Conservation (phyloP, 2,113 vertebrate genomes). For the Emydocephalus ijimae region DNA sequence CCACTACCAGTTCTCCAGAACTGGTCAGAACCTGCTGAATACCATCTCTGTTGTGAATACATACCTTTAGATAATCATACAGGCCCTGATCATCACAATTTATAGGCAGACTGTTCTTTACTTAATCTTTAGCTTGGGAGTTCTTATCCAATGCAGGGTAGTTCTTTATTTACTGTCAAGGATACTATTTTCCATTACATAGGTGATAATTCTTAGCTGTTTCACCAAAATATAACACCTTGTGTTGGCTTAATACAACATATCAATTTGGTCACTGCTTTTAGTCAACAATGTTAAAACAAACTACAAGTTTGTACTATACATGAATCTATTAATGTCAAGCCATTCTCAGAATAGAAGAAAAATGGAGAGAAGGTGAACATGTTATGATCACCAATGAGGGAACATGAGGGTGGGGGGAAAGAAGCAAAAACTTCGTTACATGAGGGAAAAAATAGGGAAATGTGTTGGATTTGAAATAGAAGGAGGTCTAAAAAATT, state of each 20-base stretch:
- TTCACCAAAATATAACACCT: too few relatives aligned
- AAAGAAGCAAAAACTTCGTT: not conserved
- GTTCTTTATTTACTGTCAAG: not conserved
- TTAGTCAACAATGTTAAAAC: not conserved
- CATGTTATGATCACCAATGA: not conserved
- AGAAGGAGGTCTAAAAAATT: not conserved
- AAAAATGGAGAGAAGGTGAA: not conserved
- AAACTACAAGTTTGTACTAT: not conserved
- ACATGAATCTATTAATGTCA: not conserved
- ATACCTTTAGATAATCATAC: not conserved
- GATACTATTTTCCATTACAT: not conserved
- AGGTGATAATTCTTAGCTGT: too few relatives aligned
- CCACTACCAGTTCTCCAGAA: too few relatives aligned
- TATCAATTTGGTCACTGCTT: not conserved
- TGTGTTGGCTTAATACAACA: not conserved
- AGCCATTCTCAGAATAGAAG: not conserved
- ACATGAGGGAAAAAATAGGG: not conserved
- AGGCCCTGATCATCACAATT: not conserved
- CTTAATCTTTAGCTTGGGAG: not conserved
- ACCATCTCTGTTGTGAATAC: too few relatives aligned
- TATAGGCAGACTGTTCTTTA: not conserved
- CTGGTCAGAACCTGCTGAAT: too few relatives aligned
- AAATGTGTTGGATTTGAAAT: not conserved
- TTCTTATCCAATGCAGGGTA: not conserved
- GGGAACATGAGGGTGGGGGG: not conserved